These are phyloP conservation scores for Acleris sparsana DNA, from an alignment of 2,888 invertebrate species.

Conservation along the genomic window DNA sequence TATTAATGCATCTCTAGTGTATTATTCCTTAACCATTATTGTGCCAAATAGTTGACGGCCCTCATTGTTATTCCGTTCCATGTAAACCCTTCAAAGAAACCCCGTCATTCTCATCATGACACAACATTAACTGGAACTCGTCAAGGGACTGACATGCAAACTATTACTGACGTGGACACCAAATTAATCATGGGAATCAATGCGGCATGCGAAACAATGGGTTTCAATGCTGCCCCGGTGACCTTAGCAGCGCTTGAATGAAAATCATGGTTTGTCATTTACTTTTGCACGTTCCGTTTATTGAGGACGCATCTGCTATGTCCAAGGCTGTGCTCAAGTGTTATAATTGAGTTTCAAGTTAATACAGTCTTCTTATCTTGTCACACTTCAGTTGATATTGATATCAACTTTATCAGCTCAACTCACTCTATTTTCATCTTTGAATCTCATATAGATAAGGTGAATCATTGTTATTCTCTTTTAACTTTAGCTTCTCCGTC, in stretches of 20 bases:
- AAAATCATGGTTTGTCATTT: constrained; percentile 26
- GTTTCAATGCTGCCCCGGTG: constrained; percentile 35
- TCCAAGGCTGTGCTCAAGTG: constrained; percentile 24
- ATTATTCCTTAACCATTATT: neutral
- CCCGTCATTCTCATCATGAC: constrained; percentile 25
- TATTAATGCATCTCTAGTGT: neutral
- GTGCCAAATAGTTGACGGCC: neutral
- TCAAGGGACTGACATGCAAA: constrained; percentile 45
- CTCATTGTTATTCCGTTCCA: constrained; percentile 6
- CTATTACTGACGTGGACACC: constrained; percentile 45
- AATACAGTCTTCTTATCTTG: constrained; percentile 12
- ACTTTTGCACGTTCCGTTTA: constrained; percentile 25
- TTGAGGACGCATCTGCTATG: constrained; percentile 20
- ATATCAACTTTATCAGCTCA: constrained; percentile 8
- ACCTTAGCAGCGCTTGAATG: constrained; percentile 36
- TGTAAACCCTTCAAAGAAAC: constrained; percentile 14
- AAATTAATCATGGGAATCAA: constrained; percentile 41
- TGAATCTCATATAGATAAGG: neutral
- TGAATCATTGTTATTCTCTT: constrained; percentile 2
- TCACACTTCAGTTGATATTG: constrained; percentile 10
- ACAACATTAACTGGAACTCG: constrained; percentile 23
- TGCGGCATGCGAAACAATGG: constrained; percentile 40
- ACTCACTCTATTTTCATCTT: constrained; percentile 17
- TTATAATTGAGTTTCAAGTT: constrained; percentile 17
- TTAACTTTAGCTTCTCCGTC: neutral